These are phyloP conservation scores for Rutpela maculata DNA, from an alignment of 2,888 invertebrate genomes.

Conservation along the genomic window DNA sequence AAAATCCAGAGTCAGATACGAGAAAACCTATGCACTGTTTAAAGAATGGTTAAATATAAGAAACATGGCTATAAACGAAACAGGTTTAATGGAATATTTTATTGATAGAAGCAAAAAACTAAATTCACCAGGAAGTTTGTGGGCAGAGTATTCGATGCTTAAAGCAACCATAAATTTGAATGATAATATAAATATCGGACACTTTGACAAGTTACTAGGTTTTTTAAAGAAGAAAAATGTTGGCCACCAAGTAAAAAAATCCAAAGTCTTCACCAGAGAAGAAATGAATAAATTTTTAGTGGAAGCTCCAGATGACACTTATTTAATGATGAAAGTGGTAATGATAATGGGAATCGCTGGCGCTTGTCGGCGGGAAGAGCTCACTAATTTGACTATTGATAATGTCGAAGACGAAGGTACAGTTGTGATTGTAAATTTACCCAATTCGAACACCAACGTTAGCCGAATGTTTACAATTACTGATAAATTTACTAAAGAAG, in stretches of 20 bases:
- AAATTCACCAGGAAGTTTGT: conserved; percentile 48
- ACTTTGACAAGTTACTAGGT: conserved; percentile 38
- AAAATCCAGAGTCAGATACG: conserved; percentile 49
- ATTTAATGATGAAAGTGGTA: conserved; percentile 49
- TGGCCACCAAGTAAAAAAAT: background rate
- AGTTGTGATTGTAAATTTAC: too few species aligned
- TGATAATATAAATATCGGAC: conserved; percentile 51
- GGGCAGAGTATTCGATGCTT: conserved; percentile 53
- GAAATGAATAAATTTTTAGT: conserved; percentile 22
- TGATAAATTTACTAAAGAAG: background rate
- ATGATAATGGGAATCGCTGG: conserved; percentile 50
- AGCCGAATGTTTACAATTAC: too few species aligned
- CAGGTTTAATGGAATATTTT: conserved; percentile 48
- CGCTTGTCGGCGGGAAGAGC: conserved; percentile 48
- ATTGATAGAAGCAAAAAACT: conserved; percentile 41
- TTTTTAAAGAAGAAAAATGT: conserved; percentile 6
- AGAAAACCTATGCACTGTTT: conserved; percentile 43
- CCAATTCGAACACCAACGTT: too few species aligned
- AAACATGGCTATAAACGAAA: conserved; percentile 39
- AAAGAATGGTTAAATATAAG: conserved; percentile 47
- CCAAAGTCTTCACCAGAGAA: background rate
- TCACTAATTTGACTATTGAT: conserved; percentile 44
- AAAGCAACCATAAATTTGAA: conserved; percentile 48
- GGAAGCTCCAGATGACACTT: conserved; percentile 46
- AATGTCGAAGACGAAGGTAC: background rate